Evolutionary conservation across 2,797 vertebrate genomes (phyloP).

Genomic region (Falco columbarius): DNA sequence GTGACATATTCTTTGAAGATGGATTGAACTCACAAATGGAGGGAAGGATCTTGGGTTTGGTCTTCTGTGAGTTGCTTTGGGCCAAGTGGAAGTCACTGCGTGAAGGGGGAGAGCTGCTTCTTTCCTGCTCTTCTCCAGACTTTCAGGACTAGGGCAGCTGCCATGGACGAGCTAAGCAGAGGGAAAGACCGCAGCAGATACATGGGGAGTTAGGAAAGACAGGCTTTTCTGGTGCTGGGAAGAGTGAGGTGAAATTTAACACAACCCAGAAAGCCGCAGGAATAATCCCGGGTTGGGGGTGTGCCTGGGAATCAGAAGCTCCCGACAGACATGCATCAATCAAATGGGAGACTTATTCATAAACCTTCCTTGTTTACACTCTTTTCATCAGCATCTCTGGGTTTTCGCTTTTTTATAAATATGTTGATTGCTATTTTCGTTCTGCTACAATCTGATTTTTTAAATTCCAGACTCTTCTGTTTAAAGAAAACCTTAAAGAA

Average conservation of each 20-base stretch:
- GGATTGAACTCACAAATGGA: background rate
- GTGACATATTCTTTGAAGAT: background rate
- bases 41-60: background rate
- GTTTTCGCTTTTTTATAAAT: background rate
- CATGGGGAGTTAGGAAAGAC: too few species aligned
- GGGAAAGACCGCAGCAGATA: accelerated
- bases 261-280: background rate
- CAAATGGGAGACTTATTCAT: accelerated
- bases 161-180: accelerated
- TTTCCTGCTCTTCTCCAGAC: background rate
- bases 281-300: background rate
- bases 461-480: background rate
- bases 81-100: background rate
- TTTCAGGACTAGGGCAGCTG: background rate
- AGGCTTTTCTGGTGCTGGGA: background rate
- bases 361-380: background rate
- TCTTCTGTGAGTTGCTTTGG: background rate
- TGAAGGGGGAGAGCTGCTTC: background rate
- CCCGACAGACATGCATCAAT: background rate
- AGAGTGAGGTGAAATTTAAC: background rate
- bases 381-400: background rate
- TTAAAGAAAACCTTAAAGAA: background rate
- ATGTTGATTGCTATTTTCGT: background rate
- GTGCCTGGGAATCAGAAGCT: background rate
- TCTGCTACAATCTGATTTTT: background rate